Base-by-base conservation (phyloP, 2,797 vertebrate species). In the Rhinatrema bivittatum region DNA sequence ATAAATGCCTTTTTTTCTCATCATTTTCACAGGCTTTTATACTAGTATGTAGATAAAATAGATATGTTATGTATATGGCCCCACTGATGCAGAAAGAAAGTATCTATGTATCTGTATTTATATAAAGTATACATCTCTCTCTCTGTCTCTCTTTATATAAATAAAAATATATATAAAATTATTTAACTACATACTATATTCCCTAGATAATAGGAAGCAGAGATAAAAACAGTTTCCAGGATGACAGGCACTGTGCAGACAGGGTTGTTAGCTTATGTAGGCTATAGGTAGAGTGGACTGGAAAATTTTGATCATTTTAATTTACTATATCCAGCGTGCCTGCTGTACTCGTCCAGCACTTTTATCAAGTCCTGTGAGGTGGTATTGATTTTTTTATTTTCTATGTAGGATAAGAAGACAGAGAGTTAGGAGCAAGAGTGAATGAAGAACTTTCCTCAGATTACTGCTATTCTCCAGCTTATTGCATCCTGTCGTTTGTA, bases 301-400 rank as follows among this genome's bases (percentile, higher is more conserved):
- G 88, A 93, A 95, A 91, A 91, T 94, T 96, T 91, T 97, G 91
- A 95, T 97, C 88, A 89, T 88, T 91, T 91, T 97, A 96, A 97
- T 98, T 96, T 91, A 92, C 91, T 91, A 85, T 89, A 91, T 91
- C 88, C 86, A 91, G 88, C 82, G 56, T 64, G 80, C 84, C 85
- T 81, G 87, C 86, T 79, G 78, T 81, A 81, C 81, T 83, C 70
- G 74, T 87, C 87, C 79, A 74, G 84, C 72, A 78, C 89, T 90
- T 93, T 91, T 91, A 95, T 96, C 94, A 94, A 91, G 90, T 80
- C 70, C 80, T 78, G 86, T 88, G 91, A 89, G 90, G 85, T 54
- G 43, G 84, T 97, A 98, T 98, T 98, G 94, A 97, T 98, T 97
- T 97, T 94, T 94, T 93, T 96, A 95, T 98, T 97, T 96, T 95